Evolutionary conservation across 2,797 vertebrate species (phyloP).

Genomic region (Arremon brunneinucha): DNA sequence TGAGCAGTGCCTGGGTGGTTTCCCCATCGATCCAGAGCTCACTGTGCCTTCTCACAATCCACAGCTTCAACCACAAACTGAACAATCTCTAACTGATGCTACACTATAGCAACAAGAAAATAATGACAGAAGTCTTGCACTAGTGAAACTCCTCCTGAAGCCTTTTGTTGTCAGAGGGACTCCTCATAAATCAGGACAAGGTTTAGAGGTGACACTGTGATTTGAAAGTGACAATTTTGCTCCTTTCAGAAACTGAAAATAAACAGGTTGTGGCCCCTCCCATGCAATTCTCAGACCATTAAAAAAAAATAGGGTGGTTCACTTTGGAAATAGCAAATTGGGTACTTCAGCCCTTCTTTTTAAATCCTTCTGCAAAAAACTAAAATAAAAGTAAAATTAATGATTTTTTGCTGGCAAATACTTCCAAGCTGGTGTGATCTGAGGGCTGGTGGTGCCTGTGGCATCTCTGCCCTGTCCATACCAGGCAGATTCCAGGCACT

Average conservation of each 20-base stretch:
- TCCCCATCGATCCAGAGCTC: neutral
- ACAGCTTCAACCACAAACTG: neutral
- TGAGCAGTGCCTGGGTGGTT: neutral
- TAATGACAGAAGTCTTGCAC: accelerated
- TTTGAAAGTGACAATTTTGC: neutral
- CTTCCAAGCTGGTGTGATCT: neutral
- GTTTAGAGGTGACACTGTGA: neutral
- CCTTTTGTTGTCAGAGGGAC: neutral
- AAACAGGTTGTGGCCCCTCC: neutral
- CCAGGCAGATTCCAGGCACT: neutral
- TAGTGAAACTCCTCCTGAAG: neutral
- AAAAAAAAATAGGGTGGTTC: neutral
- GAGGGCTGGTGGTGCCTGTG: neutral
- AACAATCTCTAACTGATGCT: neutral
- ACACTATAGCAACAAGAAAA: neutral
- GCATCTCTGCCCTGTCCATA: neutral
- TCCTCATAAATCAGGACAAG: neutral
- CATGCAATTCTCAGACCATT: neutral
- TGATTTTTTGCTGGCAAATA: neutral
- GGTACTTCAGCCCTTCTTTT: neutral
- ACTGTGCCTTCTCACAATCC: neutral
- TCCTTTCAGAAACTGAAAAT: neutral
- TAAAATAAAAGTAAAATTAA: no score
- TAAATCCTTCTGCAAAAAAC: neutral
- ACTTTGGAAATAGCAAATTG: neutral